Percentiles rank a stretch among this genome's conserved stretches.
These are phyloP conservation scores for Rhabdornis inornatus DNA, from an alignment of 2,113 vertebrate species.

Conservation along the genomic window DNA sequence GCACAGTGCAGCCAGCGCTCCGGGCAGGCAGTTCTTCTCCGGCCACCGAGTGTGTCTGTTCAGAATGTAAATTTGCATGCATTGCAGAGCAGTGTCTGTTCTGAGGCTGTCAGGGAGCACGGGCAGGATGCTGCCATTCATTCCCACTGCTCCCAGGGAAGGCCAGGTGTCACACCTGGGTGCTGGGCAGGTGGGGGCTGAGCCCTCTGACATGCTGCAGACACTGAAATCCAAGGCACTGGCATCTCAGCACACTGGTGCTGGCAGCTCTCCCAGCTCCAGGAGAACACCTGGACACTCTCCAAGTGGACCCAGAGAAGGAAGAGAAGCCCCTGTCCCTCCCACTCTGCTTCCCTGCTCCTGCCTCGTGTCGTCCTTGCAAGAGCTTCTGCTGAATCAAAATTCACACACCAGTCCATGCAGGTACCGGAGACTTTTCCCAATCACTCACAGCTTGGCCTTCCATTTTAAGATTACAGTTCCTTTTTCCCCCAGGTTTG, in stretches of 20 bases:
- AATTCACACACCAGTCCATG: background rate
- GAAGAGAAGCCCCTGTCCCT: rapidly evolving
- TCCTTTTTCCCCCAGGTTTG: background rate
- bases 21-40: background rate
- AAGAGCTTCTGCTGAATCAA: background rate
- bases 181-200: background rate
- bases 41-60: background rate
- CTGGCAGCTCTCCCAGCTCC: background rate
- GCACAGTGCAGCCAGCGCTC: background rate
- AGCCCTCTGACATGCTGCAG: background rate
- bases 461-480: background rate
- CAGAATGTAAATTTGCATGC: background rate
- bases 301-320: rapidly evolving
- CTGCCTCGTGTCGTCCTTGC: background rate
- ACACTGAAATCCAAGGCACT: background rate
- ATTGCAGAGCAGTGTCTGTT: background rate
- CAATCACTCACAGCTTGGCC: background rate
- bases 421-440: background rate
- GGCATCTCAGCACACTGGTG: background rate
- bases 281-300: background rate
- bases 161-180: background rate
- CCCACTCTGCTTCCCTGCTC: background rate
- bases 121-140: background rate
- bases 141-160: background rate
- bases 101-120: background rate